Evolutionary conservation across 2,888 invertebrate genomes (phyloP), one percentile per base, ranked within the genome.

Genomic region (Mayetiola destructor): DNA sequence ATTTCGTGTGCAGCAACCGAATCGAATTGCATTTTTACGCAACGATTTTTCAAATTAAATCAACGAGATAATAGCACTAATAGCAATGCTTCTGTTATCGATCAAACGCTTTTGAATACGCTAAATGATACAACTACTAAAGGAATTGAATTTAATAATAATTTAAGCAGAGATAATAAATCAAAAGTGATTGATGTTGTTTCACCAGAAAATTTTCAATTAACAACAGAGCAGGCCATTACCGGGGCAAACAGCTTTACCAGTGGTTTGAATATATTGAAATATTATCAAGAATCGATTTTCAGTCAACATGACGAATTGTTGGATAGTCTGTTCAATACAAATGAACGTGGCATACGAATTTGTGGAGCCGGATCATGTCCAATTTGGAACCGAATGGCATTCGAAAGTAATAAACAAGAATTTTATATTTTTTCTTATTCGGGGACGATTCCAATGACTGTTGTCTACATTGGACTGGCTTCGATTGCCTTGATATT

Each of bases 291-390:
- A 18, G 36, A 57, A 53, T 21, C 53, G n/a, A 48, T 37, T 36
- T 39, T 42, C 40, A 21, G 29, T 55, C 56, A 42, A 37, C 39
- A 27, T 8, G 57, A 59, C 23, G 59, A 62, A 16, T 61, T 64
- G 40, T 64, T 75, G 57, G 75, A 76, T 61, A 75, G 74, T 53
- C 73, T 77, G 60, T 79, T 77, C 65, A 75, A 75, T 62, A 69
- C 73, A 30, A 75, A 76, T 59, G 77, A 77, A 62, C 70, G 71
- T 55, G 77, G 77, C 1, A 76, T 76, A 40, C 66, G 79, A 42
- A 70, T 79, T n/a, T 80, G 80, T 61, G 80, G 80, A 1, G 74
- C 77, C 3, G 74, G 74, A 56, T 76, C 79, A 59, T 80, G 80
- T 59, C 79, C 80, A 0, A 66, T 70, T 23, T 67, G 67, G 68